Percentiles rank a stretch among this genome's conserved stretches.
Conservation (phyloP, 37 sponge, comb jelly and placozoan genomes). For the Bolinopsis microptera region DNA sequence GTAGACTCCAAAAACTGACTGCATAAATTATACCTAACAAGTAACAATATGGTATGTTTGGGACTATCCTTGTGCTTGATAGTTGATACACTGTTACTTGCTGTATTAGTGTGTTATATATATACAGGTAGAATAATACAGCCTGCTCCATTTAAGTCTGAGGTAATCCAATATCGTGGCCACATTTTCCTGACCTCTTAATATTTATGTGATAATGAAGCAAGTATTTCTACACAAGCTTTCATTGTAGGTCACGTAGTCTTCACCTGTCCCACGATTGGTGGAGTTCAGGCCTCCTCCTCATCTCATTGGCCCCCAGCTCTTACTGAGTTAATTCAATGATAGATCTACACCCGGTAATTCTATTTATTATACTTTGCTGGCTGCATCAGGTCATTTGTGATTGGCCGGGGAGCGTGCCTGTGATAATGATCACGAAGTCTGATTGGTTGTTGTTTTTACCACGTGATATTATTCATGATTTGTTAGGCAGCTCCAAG, state of each 20-base stretch:
- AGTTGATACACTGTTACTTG: too few species aligned
- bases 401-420: not conserved
- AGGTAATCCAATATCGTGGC: too few species aligned
- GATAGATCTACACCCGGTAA: not conserved
- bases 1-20: too few species aligned
- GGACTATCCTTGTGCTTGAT: too few species aligned
- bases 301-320: not conserved
- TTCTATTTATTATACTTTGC: not conserved
- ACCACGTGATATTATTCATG: not conserved
- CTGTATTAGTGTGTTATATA: too few species aligned
- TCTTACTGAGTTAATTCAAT: not conserved
- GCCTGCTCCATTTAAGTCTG: too few species aligned
- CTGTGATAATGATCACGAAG: not conserved
- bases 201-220: not conserved
- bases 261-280: not conserved
- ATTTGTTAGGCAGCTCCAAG: not conserved
- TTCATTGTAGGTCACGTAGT: not conserved
- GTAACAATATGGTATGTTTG: too few species aligned
- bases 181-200: too few species aligned
- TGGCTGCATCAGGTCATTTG: not conserved
- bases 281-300: not conserved
- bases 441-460: conserved; percentile 4
- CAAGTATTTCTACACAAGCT: not conserved
- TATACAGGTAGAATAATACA: too few species aligned
- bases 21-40: too few species aligned